These are phyloP conservation scores for Jordanella pulchra DNA, from an alignment of 2,797 vertebrate species.

Conservation along the genomic window DNA sequence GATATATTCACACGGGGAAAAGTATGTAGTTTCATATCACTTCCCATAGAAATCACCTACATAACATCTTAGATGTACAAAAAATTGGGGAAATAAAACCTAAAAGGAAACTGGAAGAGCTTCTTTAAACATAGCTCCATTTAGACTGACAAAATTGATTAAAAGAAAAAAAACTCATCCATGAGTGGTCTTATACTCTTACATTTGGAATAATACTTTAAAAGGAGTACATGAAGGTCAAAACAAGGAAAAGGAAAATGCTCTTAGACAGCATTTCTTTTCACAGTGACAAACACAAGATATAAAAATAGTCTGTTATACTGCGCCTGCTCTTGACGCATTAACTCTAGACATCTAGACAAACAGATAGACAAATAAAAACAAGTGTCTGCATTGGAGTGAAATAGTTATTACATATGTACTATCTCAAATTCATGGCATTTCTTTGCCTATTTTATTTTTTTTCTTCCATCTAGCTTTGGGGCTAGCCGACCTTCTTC, in stretches of 20 bases:
- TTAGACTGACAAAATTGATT: slow-evolving; percentile 16
- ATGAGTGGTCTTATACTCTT: slow-evolving; percentile 4
- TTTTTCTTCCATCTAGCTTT: slow-evolving; percentile 12
- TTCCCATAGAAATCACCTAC: slow-evolving; percentile 23
- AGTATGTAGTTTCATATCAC: slow-evolving; percentile 26
- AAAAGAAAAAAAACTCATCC: slow-evolving; percentile 3
- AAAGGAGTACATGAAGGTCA: neutral
- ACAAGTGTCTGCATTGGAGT: neutral
- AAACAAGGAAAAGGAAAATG: neutral
- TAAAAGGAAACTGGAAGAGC: slow-evolving; percentile 1
- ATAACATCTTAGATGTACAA: slow-evolving; percentile 18
- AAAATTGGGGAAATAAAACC: neutral
- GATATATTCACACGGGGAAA: slow-evolving; percentile 8
- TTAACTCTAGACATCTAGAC: too few relatives aligned
- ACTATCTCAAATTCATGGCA: slow-evolving; percentile 20
- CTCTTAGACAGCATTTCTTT: neutral
- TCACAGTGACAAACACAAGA: neutral
- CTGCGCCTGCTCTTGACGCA: too few relatives aligned
- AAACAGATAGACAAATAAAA: neutral
- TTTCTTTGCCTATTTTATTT: neutral
- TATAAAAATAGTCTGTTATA: neutral
- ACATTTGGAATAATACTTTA: neutral
- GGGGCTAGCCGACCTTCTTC: slow-evolving; percentile 8
- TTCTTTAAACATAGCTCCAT: slow-evolving; percentile 1
- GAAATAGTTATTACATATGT: neutral